phyloP scores from a whole-genome alignment of 2,888 invertebrate genomes.

The Silvanus unidentatus region DNA sequence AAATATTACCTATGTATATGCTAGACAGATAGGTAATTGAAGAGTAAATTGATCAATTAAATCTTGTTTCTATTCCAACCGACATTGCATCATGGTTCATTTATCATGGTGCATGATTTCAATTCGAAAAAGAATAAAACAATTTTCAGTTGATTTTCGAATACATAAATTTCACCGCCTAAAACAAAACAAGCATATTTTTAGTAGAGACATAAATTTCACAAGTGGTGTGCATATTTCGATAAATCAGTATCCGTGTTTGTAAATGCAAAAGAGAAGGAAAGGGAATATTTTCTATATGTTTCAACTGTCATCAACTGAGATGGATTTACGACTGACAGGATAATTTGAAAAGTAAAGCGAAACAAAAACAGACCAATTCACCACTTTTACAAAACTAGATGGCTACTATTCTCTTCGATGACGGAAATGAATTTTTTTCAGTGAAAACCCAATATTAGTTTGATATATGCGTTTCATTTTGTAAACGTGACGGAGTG shows the following conservation, averaged over 20 bases:
- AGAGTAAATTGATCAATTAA: too few relatives aligned
- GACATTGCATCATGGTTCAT: too few relatives aligned
- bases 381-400: background rate
- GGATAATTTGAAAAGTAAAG: slow-evolving; percentile 26
- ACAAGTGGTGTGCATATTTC: slow-evolving; percentile 18
- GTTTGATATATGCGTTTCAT: too few relatives aligned
- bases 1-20: too few relatives aligned
- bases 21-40: too few relatives aligned
- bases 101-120: too few relatives aligned
- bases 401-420: too few relatives aligned
- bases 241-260: slow-evolving; percentile 23
- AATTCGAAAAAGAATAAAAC: background rate
- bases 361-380: slow-evolving; percentile 6
- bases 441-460: too few relatives aligned
- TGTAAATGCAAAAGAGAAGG: background rate
- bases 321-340: slow-evolving; percentile 29
- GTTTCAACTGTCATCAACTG: slow-evolving; percentile 26
- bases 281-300: background rate
- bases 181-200: background rate
- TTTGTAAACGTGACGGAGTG: too few relatives aligned
- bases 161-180: background rate
- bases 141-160: background rate
- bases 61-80: too few relatives aligned
- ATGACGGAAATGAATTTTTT: too few relatives aligned
- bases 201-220: slow-evolving; percentile 5